Conservation (phyloP, 2,888 invertebrate species). For the Plebejus melissa region DNA sequence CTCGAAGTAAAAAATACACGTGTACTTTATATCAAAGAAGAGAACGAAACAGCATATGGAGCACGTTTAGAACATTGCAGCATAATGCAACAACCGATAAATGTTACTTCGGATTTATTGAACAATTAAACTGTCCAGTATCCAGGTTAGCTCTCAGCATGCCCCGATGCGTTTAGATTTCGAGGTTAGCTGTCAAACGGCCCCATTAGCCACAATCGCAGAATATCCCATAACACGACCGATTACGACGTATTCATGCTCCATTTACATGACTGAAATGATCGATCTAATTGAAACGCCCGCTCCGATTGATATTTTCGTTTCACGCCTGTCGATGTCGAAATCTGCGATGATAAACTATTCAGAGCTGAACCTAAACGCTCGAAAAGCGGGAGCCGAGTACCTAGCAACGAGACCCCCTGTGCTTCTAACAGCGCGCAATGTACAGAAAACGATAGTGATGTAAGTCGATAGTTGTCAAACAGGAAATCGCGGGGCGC, state of each 20-base stretch:
- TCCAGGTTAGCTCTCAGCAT: conserved; percentile 56
- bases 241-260: conserved; percentile 62
- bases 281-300: conserved; percentile 66
- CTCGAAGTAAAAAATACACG: conserved; percentile 19
- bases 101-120: conserved; percentile 50
- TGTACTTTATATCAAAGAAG: conserved; percentile 19
- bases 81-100: conserved; percentile 46
- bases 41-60: conserved; percentile 17
- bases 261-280: conserved; percentile 65
- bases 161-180: conserved; percentile 54
- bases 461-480: conserved; percentile 78
- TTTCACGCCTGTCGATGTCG: conserved; percentile 48
- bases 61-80: conserved; percentile 38
- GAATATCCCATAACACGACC: conserved; percentile 58
- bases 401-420: conserved; percentile 73
- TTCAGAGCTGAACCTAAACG: not conserved
- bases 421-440: conserved; percentile 69
- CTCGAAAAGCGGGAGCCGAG: conserved; percentile 36
- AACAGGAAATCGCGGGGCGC: conserved; percentile 75
- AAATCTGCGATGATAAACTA: conserved; percentile 22
- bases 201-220: conserved; percentile 57
- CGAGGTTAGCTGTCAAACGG: conserved; percentile 45
- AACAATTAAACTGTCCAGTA: conserved; percentile 54
- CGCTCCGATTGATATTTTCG: conserved; percentile 51
- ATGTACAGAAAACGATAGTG: conserved; percentile 76